Evolutionary conservation across 2,888 invertebrate genomes (phyloP), one percentile per base, ranked within the genome.

Genomic region (Galeruca laticollis): DNA sequence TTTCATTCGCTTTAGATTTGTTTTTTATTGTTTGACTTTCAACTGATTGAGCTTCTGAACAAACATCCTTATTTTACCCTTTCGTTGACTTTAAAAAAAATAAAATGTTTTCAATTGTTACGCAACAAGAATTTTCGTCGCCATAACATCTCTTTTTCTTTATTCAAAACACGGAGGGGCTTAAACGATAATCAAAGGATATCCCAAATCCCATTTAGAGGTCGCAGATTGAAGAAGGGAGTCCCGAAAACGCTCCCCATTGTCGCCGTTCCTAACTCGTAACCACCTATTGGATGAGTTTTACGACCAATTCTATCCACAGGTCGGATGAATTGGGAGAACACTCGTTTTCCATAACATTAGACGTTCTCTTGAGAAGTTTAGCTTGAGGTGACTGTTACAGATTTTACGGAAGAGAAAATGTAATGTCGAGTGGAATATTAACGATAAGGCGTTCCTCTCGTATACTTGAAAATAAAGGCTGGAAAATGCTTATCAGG

Each of bases 231-330:
- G 80, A 79, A 79, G 78, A 76, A 79, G 79, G 78, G 77, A 75
- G 59, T 71, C 64, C 68, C 60, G 70, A 60, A 63, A 57, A 54
- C 43, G 67, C 70, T 59, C 64, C 65, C 73, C 59, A 62, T 71
- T 68, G 69, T 69, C 68, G 65, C 51, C 64, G 47, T 54, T 65
- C 71, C 69, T 52, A 60, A 67, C 43, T 60, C 62, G 69, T 69
- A 68, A 66, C 73, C 70, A 70, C 86, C 86, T 86, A 86, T 86
- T 86, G 86, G 86, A 85, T 84, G 78, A 72, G 73, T 76, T 73
- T 77, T 77, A 77, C 73, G 73, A 73, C 66, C 76, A 71, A 76
- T 74, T 75, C 70, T 69, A 76, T 73, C 77, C 70, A 76, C 76
- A 77, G 76, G 73, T 75, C 76, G 74, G 68, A 67, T 56, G 63